Percentiles rank a stretch among this genome's conserved stretches.
phyloP scores from a whole-genome alignment of 2,888 invertebrate genomes.

The Hartigia nigra region DNA sequence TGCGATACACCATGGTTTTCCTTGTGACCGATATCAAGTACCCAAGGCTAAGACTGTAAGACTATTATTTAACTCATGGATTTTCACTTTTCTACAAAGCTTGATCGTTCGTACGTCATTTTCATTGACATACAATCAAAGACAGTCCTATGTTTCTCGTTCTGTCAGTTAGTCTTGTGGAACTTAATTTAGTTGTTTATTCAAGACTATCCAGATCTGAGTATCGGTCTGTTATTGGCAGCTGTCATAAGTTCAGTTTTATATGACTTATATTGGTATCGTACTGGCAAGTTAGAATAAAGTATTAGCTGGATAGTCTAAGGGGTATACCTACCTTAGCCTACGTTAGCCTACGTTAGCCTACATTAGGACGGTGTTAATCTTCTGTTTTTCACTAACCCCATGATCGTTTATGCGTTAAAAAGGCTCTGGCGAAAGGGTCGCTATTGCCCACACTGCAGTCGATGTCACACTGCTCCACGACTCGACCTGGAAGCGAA shows the following conservation, averaged over 20 bases:
- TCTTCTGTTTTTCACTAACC: conserved; percentile 45
- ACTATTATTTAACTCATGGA: not conserved
- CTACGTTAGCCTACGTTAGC: no score
- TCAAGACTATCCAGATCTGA: not conserved
- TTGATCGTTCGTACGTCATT: not conserved
- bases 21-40: not conserved
- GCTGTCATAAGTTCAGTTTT: not conserved
- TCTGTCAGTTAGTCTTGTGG: not conserved
- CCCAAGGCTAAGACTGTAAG: not conserved
- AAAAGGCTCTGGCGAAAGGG: conserved; percentile 78
- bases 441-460: conserved; percentile 79
- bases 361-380: not conserved
- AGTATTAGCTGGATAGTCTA: not conserved
- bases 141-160: not conserved
- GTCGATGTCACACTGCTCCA: conserved; percentile 76
- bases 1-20: not conserved
- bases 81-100: not conserved
- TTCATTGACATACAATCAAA: not conserved
- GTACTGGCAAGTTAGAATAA: not conserved
- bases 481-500: conserved; percentile 74
- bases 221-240: not conserved
- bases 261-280: not conserved
- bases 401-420: conserved; percentile 50
- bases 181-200: not conserved
- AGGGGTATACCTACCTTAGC: not conserved